Conservation (phyloP, 1,140 invertebrate genomes). For the Cydia fagiglandana region DNA sequence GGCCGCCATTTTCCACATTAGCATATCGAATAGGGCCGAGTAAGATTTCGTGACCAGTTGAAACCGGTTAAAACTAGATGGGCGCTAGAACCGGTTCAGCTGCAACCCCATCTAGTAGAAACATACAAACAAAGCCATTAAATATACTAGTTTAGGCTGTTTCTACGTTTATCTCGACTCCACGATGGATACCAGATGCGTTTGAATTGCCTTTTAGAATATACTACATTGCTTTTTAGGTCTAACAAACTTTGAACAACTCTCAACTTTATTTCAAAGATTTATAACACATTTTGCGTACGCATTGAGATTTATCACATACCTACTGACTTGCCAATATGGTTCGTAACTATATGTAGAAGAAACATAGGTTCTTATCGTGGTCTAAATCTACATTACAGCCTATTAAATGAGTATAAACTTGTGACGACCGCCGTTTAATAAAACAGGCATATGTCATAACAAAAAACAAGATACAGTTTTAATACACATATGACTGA, state of each 20-base stretch:
- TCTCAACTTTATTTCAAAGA: neutral
- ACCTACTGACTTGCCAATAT: neutral
- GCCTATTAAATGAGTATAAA: slow-evolving; percentile 3
- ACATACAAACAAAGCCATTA: slow-evolving; percentile 29
- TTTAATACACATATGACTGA: too few relatives aligned
- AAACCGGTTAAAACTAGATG: slow-evolving; percentile 43
- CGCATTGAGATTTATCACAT: neutral
- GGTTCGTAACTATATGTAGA: neutral
- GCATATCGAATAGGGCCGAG: slow-evolving; percentile 17
- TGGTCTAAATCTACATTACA: neutral
- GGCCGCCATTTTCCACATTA: slow-evolving; percentile 15
- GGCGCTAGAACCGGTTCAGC: slow-evolving; percentile 42
- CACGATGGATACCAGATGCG: slow-evolving; percentile 14
- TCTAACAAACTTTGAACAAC: neutral
- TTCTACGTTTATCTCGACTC: slow-evolving; percentile 15
- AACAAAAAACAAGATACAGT: too few relatives aligned
- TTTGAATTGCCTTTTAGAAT: neutral
- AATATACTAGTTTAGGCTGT: slow-evolving; percentile 24
- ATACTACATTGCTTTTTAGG: slow-evolving; percentile 5
- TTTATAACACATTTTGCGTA: neutral
- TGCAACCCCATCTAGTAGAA: slow-evolving; percentile 50
- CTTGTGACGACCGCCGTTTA: neutral
- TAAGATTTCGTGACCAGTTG: slow-evolving; percentile 22
- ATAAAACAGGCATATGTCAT: neutral
- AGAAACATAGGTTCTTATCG: neutral